Evolutionary conservation across 2,797 vertebrate species (phyloP).

Genomic region (Mycteria americana): DNA sequence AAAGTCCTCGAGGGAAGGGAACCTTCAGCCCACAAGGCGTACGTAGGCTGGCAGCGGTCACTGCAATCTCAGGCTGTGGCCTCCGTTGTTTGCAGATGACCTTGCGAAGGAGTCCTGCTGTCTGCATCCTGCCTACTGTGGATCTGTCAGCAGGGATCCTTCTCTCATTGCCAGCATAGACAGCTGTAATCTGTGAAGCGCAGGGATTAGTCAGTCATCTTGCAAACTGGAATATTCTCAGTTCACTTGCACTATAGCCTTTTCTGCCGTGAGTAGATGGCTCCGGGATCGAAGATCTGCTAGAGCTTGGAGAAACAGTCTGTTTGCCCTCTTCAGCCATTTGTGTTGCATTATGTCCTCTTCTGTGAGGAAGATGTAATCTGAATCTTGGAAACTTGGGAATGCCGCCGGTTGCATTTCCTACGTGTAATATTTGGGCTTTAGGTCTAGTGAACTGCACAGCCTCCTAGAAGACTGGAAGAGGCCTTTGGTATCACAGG

Average conservation of each 20-base stretch:
- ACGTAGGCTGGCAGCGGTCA: accelerated
- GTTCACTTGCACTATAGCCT: background rate
- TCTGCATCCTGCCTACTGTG: background rate
- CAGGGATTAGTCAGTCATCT: background rate
- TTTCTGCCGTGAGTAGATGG: background rate
- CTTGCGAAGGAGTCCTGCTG: background rate
- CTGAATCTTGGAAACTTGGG: background rate
- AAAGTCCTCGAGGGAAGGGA: background rate
- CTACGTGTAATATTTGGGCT: background rate
- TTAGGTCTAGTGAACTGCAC: background rate
- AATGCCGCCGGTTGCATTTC: background rate
- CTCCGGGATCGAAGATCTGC: background rate
- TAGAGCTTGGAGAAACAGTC: background rate
- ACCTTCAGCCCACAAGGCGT: accelerated
- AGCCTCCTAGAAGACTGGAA: background rate
- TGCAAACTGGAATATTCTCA: background rate
- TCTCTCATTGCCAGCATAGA: background rate
- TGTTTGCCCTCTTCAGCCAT: background rate
- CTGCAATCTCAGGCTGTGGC: background rate
- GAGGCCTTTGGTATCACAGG: background rate
- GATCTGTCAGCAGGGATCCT: background rate
- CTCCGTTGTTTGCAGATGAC: background rate
- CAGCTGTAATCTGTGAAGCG: background rate
- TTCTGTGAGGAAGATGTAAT: background rate
- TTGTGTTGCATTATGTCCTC: background rate